Evolutionary conservation across 2,797 vertebrate genomes (phyloP), one percentile per base, ranked within the genome.

Genomic region (Danio choprae): DNA sequence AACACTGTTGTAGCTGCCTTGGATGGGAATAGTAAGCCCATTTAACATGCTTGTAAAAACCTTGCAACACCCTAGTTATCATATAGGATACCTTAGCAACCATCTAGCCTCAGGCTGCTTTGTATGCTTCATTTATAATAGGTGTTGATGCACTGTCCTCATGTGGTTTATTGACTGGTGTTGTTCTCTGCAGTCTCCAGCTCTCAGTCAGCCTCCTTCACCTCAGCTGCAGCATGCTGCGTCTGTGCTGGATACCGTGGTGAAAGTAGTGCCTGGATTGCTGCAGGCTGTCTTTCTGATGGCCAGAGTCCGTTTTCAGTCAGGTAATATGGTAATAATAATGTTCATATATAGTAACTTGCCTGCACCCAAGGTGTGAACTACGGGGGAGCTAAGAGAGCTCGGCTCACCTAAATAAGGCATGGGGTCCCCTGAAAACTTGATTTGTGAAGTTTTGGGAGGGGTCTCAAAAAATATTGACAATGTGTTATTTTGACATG

Each of bases 301-400:
- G 77, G 96, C 96, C 82, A 99, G 96, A 94, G 96, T 98, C 87
- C 94, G 95, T 82, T 99, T 97, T 85, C 94, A 95, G 86, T 95
- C 96, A 90, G 98, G 98, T 98, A 11, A 29, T 29, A 29, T n/a
- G n/a, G n/a, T n/a, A n/a, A n/a, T n/a, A n/a, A n/a, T n/a, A n/a
- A n/a, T n/a, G n/a, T n/a, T n/a, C n/a, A n/a, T n/a, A n/a, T n/a
- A n/a, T n/a, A n/a, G n/a, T n/a, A n/a, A n/a, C n/a, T n/a, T n/a
- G n/a, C n/a, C n/a, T n/a, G n/a, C n/a, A n/a, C n/a, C n/a, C n/a
- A n/a, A n/a, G n/a, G n/a, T n/a, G n/a, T n/a, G n/a, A n/a, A n/a
- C n/a, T n/a, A n/a, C n/a, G n/a, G n/a, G n/a, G n/a, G n/a, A n/a
- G n/a, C n/a, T n/a, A n/a, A n/a, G n/a, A n/a, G n/a, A n/a, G n/a